A percentile compares a stretch with the other conserved stretches of the same genome.
Evolutionary conservation across 2,797 vertebrate species (phyloP).

Genomic region (Vultur gryphus): DNA sequence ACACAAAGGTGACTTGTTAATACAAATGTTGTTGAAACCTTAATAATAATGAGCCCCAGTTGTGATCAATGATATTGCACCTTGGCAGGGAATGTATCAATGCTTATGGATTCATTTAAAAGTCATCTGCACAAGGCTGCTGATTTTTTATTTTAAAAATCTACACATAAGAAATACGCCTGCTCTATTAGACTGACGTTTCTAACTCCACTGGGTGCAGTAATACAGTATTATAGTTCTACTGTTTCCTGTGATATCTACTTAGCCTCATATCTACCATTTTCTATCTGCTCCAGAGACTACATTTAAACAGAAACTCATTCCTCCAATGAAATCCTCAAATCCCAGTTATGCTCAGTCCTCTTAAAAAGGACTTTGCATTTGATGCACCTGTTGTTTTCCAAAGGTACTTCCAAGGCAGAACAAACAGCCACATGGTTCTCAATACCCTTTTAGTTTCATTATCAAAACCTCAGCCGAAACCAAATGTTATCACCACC

Average conservation of each 20-base stretch:
- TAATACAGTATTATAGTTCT: not conserved
- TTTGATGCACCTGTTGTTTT: not conserved
- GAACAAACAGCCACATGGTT: not conserved
- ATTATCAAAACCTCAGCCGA: not conserved
- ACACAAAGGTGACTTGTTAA: slow-evolving; percentile 67
- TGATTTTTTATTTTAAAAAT: slow-evolving; percentile 17
- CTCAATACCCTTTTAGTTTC: not conserved
- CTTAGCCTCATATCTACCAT: not conserved
- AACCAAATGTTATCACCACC: not conserved
- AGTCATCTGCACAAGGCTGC: slow-evolving; percentile 10
- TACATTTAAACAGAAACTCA: not conserved
- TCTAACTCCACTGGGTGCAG: not conserved
- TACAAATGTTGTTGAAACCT: slow-evolving; percentile 62
- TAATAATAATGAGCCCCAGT: slow-evolving; percentile 44
- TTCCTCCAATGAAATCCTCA: not conserved
- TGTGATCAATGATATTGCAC: slow-evolving; percentile 53
- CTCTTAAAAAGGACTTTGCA: not conserved
- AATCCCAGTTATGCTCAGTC: not conserved
- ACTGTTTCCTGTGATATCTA: not conserved
- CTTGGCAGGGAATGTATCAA: slow-evolving; percentile 51
- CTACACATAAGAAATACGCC: not conserved
- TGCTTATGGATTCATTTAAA: slow-evolving; percentile 52
- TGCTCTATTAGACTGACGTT: not conserved
- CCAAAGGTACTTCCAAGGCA: not conserved
- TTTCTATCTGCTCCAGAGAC: not conserved